Base-by-base conservation (phyloP, 2,888 invertebrate genomes). In the Theretra japonica region DNA sequence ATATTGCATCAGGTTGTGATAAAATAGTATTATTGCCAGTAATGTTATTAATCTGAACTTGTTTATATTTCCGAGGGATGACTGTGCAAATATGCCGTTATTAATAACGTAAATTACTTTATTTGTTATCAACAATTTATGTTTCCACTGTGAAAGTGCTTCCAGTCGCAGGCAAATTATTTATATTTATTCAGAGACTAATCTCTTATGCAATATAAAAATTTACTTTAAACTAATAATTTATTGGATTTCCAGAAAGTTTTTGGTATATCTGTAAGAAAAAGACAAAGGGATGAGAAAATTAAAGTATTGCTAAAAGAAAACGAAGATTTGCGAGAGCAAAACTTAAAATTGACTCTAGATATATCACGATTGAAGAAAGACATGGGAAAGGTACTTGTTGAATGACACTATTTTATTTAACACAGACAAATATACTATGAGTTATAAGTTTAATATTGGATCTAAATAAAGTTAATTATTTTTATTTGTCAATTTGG, bases 291-390 rank as follows among this genome's bases (percentile, higher is more conserved):
- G 71, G 90, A 93, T 81, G 84, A 88, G 2, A 87, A 86, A 82
- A 82, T 90, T 21, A 83, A 85, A 74, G 79, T 74, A 21, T 77
- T 94, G 19, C 69, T 84, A 21, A 87, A 81, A 77, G 88, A 90
- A 72, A 92, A 88, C 80, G 85, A 88, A 68, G 83, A 87, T 19
- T 75, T 92, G 53, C 87, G 76, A 58, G 87, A 87, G 58, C 79
- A 87, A 62, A 93, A 91, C 76, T 75, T 87, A 5, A 87, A 88
- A 76, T 75, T 92, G 59, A 84, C 77, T 53, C 85, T 86, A 72
- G 88, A 91, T 76, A 84, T 86, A 33, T 79, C 85, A n/a, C 90
- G 85, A 81, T 73, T 91, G 53, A 92, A 90, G 75, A 92, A 89
- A 80, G 88, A 91, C 57, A 82, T 90, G 72, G 89, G 86, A 19